These are phyloP conservation scores for Eidolon helvum DNA, from an alignment of 2,113 vertebrate genomes.

Conservation along the genomic window DNA sequence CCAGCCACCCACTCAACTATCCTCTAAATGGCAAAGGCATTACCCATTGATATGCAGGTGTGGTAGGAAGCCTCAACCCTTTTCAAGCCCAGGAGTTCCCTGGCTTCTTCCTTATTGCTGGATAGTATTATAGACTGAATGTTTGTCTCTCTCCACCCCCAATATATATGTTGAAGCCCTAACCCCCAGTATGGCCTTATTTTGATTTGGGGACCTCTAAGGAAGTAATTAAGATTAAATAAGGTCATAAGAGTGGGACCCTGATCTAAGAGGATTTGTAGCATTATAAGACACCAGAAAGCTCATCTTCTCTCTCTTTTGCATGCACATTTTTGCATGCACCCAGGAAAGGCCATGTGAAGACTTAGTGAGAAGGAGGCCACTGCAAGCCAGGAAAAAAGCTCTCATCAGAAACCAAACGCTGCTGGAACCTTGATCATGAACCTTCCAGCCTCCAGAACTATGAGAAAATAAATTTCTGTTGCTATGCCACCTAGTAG, in stretches of 20 bases:
- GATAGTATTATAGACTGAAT: neutral
- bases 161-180: neutral
- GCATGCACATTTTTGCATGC: neutral
- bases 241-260: neutral
- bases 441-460: neutral
- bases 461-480: neutral
- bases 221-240: neutral
- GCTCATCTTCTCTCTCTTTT: neutral
- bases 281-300: neutral
- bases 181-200: neutral
- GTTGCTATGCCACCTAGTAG: neutral
- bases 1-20: neutral
- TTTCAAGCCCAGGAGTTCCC: neutral
- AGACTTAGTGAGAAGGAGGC: neutral
- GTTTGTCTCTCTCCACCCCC: neutral
- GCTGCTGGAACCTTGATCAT: neutral
- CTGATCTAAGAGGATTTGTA: neutral
- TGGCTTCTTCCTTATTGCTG: neutral
- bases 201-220: neutral
- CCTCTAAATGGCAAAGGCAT: neutral
- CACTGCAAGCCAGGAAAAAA: neutral
- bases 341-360: neutral
- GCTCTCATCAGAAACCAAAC: neutral
- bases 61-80: neutral
- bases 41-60: neutral